phyloP scores from a whole-genome alignment of 2,113 vertebrate species.

The Crotalus viridis region DNA sequence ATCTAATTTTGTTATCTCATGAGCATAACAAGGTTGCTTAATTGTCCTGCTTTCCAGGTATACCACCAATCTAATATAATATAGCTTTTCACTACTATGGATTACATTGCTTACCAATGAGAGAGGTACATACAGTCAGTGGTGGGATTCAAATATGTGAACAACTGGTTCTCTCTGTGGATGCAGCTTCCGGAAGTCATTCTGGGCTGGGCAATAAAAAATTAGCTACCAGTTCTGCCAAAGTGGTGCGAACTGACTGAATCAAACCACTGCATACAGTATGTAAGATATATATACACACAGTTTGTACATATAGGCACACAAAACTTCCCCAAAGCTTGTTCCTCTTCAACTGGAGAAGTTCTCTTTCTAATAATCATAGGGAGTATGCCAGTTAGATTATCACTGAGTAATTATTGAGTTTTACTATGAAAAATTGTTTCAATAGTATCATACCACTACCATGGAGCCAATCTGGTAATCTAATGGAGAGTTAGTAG shows the following conservation, averaged over 20 bases:
- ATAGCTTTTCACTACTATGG: neutral
- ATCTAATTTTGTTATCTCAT: too few species aligned
- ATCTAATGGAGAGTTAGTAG: neutral
- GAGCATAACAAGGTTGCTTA: neutral
- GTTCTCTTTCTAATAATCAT: neutral
- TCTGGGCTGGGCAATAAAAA: too few species aligned
- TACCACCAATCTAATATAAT: neutral
- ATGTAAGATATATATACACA: neutral
- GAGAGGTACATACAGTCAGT: neutral
- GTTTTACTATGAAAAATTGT: neutral
- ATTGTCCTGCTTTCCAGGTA: neutral
- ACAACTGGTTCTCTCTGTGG: too few species aligned
- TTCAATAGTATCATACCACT: neutral
- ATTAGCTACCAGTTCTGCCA: too few species aligned
- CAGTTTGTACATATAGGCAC: neutral
- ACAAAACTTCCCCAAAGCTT: neutral
- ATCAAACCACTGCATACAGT: neutral
- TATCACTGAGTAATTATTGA: neutral
- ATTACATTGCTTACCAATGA: neutral
- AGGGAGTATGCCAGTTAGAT: neutral
- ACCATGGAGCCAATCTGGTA: neutral
- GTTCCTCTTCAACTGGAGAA: neutral
- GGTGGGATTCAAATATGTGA: too few species aligned
- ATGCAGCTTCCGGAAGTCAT: too few species aligned
- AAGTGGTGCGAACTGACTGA: too few species aligned